phyloP scores from a whole-genome alignment of 2,797 vertebrate genomes.

The Chiloscyllium punctatum region DNA sequence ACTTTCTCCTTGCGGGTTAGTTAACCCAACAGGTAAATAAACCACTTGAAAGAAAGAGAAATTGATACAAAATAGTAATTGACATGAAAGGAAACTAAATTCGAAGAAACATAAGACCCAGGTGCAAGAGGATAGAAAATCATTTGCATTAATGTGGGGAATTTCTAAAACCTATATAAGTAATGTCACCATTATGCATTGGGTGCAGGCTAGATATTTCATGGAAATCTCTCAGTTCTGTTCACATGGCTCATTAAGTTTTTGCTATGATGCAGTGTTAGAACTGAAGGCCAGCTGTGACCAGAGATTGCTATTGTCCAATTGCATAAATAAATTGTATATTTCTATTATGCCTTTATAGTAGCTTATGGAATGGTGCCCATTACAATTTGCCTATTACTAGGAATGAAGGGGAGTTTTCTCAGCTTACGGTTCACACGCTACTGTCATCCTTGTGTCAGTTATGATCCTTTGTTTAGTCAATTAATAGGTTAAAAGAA shows the following conservation, averaged over 20 bases:
- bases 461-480: not conserved
- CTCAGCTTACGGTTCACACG: not conserved
- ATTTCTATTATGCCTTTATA: not conserved
- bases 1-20: not conserved
- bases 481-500: not conserved
- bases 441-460: not conserved
- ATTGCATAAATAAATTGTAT: not conserved
- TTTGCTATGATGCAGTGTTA: not conserved
- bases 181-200: not conserved
- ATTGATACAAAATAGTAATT: not conserved
- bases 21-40: not conserved
- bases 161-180: not conserved
- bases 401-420: not conserved
- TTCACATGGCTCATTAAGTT: not conserved
- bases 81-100: too few relatives aligned
- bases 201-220: not conserved
- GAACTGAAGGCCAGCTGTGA: not conserved
- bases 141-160: not conserved
- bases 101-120: not conserved
- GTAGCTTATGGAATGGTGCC: not conserved
- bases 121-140: not conserved
- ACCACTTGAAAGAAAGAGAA: not conserved
- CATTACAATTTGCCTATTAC: not conserved
- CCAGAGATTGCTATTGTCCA: not conserved
- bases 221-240: not conserved